phyloP scores from a whole-genome alignment of 2,888 invertebrate species.

The Fragum sueziense region DNA sequence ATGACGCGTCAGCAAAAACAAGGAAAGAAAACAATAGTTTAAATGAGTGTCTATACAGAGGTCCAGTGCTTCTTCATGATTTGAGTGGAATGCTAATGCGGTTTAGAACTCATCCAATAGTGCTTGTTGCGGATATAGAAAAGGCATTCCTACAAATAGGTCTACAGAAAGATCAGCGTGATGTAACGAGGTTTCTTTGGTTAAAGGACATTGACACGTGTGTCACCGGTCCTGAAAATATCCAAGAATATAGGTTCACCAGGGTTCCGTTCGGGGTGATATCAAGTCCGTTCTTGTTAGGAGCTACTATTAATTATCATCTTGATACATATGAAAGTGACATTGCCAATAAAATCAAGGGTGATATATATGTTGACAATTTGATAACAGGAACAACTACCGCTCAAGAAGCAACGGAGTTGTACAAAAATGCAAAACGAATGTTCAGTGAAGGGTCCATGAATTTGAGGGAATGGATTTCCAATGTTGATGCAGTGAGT shows the following conservation, averaged over 20 bases:
- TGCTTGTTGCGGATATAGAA: slow-evolving; percentile 31
- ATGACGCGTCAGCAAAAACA: slow-evolving; percentile 25
- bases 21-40: slow-evolving; percentile 17
- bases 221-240: background rate
- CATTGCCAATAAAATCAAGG: slow-evolving; percentile 20
- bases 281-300: slow-evolving; percentile 34
- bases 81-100: slow-evolving; percentile 29
- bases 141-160: slow-evolving; percentile 40
- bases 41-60: slow-evolving; percentile 33
- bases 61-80: slow-evolving; percentile 27
- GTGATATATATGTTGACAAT: slow-evolving; percentile 40
- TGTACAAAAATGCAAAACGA: slow-evolving; percentile 27
- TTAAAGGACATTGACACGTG: slow-evolving; percentile 30
- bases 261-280: slow-evolving; percentile 38
- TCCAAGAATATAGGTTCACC: slow-evolving; percentile 34
- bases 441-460: slow-evolving; percentile 36
- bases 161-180: slow-evolving; percentile 34
- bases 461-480: slow-evolving; percentile 43
- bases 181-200: slow-evolving; percentile 49
- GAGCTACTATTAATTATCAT: slow-evolving; percentile 39
- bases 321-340: slow-evolving; percentile 20
- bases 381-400: slow-evolving; percentile 31
- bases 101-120: slow-evolving; percentile 28
- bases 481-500: slow-evolving; percentile 19
- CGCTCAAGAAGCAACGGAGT: slow-evolving; percentile 1